Base-by-base conservation (phyloP, 2,797 vertebrate genomes). In the Notolepis coatsorum region DNA sequence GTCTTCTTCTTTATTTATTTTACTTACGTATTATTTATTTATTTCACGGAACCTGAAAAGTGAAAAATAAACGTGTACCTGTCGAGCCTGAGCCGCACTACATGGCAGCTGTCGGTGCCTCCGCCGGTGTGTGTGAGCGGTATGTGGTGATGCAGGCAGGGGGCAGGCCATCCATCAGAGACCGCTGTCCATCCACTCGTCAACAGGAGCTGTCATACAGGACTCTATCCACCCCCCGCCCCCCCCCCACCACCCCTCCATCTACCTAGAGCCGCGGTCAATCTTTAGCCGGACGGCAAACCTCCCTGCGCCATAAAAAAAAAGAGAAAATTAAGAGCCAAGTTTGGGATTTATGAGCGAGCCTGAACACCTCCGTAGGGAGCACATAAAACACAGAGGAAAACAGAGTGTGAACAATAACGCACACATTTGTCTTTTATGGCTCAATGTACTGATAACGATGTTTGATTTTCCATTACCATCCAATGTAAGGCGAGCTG, bases 401-500 rank as follows among this genome's bases (percentile, higher is more conserved):
- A 77, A 85, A 90, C 79, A 88, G 73, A 82, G 75, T 79, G 80
- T 61, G 78, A 85, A 80, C 80, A 79, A 81, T 63, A 88, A 88
- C 82, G 81, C 72, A 84, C 61, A 75, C 83, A 80, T 90, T 89
- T 87, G 82, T 63, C 41, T 84, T 87, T 88, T 87, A 89, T 88
- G 73, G 72, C 84, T 86, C 87, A 77, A 79, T 84, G 87, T 81
- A 81, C 83, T 87, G 68, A 81, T 90, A 89, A 90, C 84, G 83
- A 85, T 87, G 92, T 92, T 88, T 92, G 87, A 90, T 91, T 91
- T 90, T 87, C 67, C 37, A 89, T 89, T 90, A 87, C 72, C 73
- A 87, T 84, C 62, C 73, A 72, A 75, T 83, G 81, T 86, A 87
- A 82, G 82, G 80, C 76, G 80, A 80, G 71, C 67, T 41, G 85